A percentile compares a stretch with the other conserved stretches of the same genome.
phyloP scores from a whole-genome alignment of 2,888 invertebrate genomes.

The Sinotaia quadrata region DNA sequence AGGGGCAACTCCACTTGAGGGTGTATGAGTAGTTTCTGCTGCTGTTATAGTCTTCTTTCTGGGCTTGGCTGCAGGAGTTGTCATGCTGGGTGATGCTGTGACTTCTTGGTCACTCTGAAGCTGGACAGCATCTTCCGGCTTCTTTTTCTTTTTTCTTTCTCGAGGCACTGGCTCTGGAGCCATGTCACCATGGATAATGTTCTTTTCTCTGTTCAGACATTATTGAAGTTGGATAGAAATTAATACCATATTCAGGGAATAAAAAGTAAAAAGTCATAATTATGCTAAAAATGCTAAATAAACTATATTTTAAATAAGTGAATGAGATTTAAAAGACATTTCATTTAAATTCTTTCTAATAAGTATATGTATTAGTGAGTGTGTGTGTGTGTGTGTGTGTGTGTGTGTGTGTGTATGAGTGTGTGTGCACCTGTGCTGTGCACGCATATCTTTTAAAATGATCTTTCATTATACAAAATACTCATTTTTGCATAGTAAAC shows the following conservation, averaged over 20 bases:
- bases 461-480: too few species aligned
- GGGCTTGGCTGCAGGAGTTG: slow-evolving; percentile 21
- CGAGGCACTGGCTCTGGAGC: background rate
- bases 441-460: too few species aligned
- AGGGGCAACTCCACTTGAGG: slow-evolving; percentile 44
- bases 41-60: slow-evolving; percentile 40
- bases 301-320: too few species aligned
- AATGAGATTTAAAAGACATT: background rate
- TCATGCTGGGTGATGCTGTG: background rate
- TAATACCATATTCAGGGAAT: too few species aligned
- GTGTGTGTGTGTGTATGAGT: slow-evolving; percentile 3
- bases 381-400: background rate
- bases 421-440: too few species aligned
- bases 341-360: background rate
- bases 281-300: too few species aligned
- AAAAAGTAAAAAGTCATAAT: too few species aligned
- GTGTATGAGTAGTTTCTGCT: slow-evolving; percentile 32
- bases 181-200: slow-evolving; percentile 9
- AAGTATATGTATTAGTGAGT: background rate
- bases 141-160: slow-evolving; percentile 32
- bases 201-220: slow-evolving; percentile 4
- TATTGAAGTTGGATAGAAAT: too few species aligned
- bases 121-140: slow-evolving; percentile 12
- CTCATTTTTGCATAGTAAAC: too few species aligned
- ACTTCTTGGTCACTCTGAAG: background rate